These are phyloP conservation scores for Timema cristinae DNA, from an alignment of 2,888 invertebrate species.

Conservation along the genomic window DNA sequence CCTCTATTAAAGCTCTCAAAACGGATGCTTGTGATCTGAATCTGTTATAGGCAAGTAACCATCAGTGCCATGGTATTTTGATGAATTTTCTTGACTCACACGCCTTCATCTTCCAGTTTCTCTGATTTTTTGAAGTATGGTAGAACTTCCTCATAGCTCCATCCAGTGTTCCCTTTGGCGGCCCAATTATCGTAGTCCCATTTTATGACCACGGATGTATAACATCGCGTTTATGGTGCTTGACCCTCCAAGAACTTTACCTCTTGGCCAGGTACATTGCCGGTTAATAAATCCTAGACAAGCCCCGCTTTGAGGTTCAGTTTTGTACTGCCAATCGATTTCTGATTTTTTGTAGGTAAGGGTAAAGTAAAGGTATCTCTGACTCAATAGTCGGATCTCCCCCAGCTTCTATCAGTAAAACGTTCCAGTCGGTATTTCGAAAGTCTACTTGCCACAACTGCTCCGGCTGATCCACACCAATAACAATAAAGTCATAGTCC, in stretches of 20 bases:
- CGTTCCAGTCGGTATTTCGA: constrained; percentile 38
- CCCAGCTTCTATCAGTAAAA: constrained; percentile 41
- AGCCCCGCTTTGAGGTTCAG: constrained; percentile 42
- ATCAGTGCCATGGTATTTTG: constrained; percentile 36
- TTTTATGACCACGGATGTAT: constrained; percentile 47
- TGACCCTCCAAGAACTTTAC: constrained; percentile 47
- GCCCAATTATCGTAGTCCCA: constrained; percentile 48
- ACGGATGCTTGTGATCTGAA: constrained; percentile 40
- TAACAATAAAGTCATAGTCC: constrained; percentile 27
- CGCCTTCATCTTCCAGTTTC: constrained; percentile 64
- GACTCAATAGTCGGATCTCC: constrained; percentile 38
- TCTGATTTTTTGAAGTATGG: constrained; percentile 41
- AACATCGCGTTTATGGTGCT: constrained; percentile 49
- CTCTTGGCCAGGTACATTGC: constrained; percentile 41
- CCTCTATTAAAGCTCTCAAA: constrained; percentile 40
- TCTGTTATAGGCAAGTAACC: constrained; percentile 42
- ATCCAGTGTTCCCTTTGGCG: constrained; percentile 43
- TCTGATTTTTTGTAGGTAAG: constrained; percentile 37
- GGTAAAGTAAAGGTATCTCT: constrained; percentile 38
- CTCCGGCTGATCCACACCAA: constrained; percentile 42
- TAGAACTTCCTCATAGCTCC: constrained; percentile 47
- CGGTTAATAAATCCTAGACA: constrained; percentile 34
- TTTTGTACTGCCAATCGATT: constrained; percentile 45
- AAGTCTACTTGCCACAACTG: constrained; percentile 43
- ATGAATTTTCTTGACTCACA: not conserved